Evolutionary conservation across 2,113 vertebrate species (phyloP).

Genomic region (Xiphophorus hellerii): DNA sequence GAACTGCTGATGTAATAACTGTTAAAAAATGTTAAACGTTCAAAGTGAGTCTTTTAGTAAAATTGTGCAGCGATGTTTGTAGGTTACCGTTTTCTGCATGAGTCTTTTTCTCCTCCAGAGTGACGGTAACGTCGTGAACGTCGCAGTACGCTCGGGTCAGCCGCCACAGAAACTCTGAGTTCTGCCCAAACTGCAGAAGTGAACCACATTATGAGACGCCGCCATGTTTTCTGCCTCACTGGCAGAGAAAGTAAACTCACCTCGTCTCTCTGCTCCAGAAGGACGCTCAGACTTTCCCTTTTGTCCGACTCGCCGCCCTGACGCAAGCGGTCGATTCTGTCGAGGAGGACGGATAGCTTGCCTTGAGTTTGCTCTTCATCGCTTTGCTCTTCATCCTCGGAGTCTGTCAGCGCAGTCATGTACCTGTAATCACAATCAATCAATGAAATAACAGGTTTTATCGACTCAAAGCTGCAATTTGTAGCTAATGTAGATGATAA

Average conservation of each 20-base stretch:
- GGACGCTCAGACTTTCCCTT: conserved; percentile 80
- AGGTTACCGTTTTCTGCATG: conserved; percentile 85
- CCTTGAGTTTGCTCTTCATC: conserved; percentile 62
- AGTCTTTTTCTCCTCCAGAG: conserved; percentile 86
- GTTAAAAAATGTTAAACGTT: too few species aligned
- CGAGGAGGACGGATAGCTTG: conserved; percentile 79
- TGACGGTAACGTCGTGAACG: conserved; percentile 84
- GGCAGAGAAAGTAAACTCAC: conserved; percentile 66
- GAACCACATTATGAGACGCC: not conserved
- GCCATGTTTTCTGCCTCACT: not conserved
- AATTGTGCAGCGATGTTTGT: not conserved
- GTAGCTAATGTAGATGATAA: not conserved
- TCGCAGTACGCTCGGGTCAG: conserved; percentile 89
- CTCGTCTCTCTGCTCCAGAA: conserved; percentile 85
- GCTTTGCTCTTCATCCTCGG: conserved; percentile 81
- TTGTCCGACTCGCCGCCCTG: conserved; percentile 82
- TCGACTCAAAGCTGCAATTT: too few species aligned
- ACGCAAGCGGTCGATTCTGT: conserved; percentile 83
- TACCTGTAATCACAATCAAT: conserved; percentile 83
- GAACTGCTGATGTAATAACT: too few species aligned
- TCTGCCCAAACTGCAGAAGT: conserved; percentile 82
- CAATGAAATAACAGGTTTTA: not conserved
- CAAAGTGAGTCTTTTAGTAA: too few species aligned
- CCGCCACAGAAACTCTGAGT: conserved; percentile 88
- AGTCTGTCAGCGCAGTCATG: conserved; percentile 93